These are phyloP conservation scores for Ficedula albicollis DNA, from an alignment of 2,797 vertebrate species.

Conservation along the genomic window DNA sequence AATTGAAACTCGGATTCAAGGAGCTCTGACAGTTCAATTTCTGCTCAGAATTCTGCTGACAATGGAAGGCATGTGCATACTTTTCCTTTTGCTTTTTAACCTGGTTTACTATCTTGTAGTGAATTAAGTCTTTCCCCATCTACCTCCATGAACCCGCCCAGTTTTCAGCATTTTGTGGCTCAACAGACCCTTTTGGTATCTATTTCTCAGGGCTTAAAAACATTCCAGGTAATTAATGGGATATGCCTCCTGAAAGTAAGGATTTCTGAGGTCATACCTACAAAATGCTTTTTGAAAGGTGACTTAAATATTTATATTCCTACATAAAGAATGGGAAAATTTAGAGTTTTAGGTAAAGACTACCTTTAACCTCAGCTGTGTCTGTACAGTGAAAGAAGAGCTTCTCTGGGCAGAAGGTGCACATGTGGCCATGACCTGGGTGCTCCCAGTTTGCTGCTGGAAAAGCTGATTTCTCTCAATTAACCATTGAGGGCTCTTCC, in stretches of 20 bases:
- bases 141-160: neutral
- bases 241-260: neutral
- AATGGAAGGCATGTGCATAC: neutral
- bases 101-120: neutral
- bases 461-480: neutral
- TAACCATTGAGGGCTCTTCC: neutral
- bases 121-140: neutral
- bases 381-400: rapidly evolving
- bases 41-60: neutral
- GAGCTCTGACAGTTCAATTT: neutral
- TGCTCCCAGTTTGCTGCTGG: neutral
- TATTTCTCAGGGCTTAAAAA: neutral
- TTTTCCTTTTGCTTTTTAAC: neutral
- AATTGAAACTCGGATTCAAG: neutral
- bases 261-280: neutral
- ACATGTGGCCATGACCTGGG: neutral
- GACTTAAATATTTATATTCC: neutral
- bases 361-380: neutral
- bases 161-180: neutral
- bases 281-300: neutral
- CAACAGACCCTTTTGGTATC: neutral
- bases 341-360: neutral
- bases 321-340: neutral
- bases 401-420: neutral
- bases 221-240: neutral